Percentiles rank a stretch among this genome's conserved stretches.
Evolutionary conservation across 2,797 vertebrate genomes (phyloP).

Genomic region (Coreius guichenoti): DNA sequence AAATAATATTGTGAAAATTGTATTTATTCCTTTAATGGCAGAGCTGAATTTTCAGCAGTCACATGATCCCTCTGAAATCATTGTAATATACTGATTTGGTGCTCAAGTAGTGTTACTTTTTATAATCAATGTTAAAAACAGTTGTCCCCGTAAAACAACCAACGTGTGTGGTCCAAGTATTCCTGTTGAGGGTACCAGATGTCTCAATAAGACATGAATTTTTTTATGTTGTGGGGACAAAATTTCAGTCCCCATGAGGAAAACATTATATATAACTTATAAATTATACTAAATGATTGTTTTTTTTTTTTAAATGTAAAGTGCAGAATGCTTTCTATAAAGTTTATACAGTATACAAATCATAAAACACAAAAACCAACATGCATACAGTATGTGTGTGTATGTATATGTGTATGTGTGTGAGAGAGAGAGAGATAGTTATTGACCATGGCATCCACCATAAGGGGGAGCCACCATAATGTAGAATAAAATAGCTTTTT

Average conservation of each 20-base stretch:
- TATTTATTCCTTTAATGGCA: not conserved
- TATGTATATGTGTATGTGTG: no score
- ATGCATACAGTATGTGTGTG: not conserved
- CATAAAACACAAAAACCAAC: not conserved
- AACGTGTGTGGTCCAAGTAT: no score
- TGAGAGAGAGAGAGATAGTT: not conserved
- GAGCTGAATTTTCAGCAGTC: not conserved
- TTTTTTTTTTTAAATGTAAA: not conserved
- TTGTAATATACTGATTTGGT: not conserved
- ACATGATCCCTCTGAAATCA: not conserved
- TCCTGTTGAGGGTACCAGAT: no score
- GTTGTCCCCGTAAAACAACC: not conserved
- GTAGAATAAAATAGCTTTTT: conserved; percentile 19
- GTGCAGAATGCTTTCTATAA: not conserved
- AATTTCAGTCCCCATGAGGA: no score
- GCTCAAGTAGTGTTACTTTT: not conserved
- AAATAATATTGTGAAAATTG: not conserved
- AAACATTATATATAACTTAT: no score
- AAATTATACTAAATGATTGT: not conserved
- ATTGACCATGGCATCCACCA: not conserved
- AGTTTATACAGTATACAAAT: not conserved
- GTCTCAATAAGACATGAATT: no score
- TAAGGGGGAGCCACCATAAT: conserved; percentile 25
- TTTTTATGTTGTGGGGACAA: no score
- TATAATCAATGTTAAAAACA: not conserved